A percentile compares a stretch with the other conserved stretches of the same genome.
These are phyloP conservation scores for Odocoileus hemionus DNA, from an alignment of 2,113 vertebrate species.

Conservation along the genomic window DNA sequence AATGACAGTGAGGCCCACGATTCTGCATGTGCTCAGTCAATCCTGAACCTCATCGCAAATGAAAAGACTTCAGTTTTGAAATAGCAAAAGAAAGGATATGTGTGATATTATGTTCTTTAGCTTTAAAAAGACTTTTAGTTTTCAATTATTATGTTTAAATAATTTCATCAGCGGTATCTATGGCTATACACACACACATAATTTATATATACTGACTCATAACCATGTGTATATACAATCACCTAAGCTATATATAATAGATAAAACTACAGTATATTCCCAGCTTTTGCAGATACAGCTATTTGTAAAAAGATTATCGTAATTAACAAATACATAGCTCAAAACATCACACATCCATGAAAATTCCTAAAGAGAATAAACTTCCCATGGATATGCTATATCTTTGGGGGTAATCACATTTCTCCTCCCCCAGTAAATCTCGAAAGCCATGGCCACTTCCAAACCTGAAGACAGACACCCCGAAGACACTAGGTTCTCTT, in stretches of 20 bases:
- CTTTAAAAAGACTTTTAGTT: background rate
- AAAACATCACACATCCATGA: background rate
- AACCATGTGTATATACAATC: background rate
- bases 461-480: background rate
- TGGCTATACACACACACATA: background rate
- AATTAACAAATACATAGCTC: conserved; percentile 1
- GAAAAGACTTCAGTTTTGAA: conserved; percentile 6
- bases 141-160: background rate
- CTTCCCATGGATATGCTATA: background rate
- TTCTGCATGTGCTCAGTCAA: background rate
- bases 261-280: background rate
- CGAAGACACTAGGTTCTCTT: background rate
- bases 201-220: background rate
- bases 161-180: background rate
- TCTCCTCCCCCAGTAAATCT: background rate
- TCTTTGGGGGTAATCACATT: background rate
- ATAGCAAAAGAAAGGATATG: background rate
- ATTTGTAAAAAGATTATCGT: background rate
- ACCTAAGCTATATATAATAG: background rate
- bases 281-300: background rate
- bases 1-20: background rate
- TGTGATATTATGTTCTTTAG: background rate
- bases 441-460: background rate
- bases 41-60: background rate
- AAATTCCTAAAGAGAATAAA: background rate